Conservation (phyloP, 1,140 invertebrate genomes). For the Laodelphax striatellus region DNA sequence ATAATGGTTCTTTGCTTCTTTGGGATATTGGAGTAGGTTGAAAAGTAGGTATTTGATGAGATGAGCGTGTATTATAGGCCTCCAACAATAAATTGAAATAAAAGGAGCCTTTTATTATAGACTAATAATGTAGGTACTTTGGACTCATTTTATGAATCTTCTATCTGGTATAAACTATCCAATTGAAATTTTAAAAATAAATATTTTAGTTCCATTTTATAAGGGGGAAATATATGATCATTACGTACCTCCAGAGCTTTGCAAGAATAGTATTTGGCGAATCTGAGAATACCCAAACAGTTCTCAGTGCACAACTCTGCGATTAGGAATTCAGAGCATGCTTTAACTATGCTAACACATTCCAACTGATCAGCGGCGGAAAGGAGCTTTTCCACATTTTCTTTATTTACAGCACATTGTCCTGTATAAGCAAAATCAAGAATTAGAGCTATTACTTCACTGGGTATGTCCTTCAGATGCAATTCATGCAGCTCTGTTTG, state of each 20-base stretch:
- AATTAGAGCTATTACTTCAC: constrained; percentile 35
- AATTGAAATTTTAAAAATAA: too few relatives aligned
- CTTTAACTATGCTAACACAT: constrained; percentile 45
- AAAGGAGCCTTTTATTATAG: too few relatives aligned
- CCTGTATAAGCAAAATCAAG: constrained; percentile 56
- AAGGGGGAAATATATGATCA: too few relatives aligned
- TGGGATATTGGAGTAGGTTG: too few relatives aligned
- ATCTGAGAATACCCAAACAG: constrained; percentile 54
- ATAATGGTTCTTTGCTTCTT: too few relatives aligned
- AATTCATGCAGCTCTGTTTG: constrained; percentile 38
- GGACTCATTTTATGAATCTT: too few relatives aligned
- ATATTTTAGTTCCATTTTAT: too few relatives aligned
- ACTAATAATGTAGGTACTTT: too few relatives aligned
- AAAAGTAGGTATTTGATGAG: too few relatives aligned
- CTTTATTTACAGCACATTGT: constrained; percentile 39
- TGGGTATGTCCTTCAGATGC: constrained; percentile 24
- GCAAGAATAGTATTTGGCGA: constrained; percentile 56
- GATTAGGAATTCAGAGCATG: constrained; percentile 45
- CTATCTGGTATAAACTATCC: too few relatives aligned
- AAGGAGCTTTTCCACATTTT: constrained; percentile 48
- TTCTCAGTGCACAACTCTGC: constrained; percentile 43
- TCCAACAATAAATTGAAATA: too few relatives aligned
- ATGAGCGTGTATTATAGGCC: too few relatives aligned
- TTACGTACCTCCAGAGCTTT: constrained; percentile 37
- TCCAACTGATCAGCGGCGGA: constrained; percentile 50